Conservation (phyloP, 2,797 vertebrate genomes). For the Perodicticus potto region DNA sequence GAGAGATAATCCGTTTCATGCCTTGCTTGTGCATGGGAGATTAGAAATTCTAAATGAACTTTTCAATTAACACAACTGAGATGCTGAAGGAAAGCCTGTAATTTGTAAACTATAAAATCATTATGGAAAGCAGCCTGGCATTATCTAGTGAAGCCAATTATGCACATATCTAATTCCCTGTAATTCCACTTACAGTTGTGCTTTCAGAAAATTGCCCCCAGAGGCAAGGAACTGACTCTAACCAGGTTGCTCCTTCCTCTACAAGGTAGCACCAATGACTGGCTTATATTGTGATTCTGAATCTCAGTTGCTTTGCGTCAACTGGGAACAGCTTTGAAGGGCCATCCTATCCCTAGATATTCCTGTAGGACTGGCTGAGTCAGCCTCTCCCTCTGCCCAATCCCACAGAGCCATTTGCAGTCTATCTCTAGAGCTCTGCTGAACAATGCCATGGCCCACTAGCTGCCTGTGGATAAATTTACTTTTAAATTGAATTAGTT, state of each 20-base stretch:
- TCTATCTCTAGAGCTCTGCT: not conserved
- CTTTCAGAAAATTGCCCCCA: not conserved
- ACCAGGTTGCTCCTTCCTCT: not conserved
- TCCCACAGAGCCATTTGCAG: not conserved
- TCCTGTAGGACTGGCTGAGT: not conserved
- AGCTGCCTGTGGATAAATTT: not conserved
- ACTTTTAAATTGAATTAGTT: not conserved
- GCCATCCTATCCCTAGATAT: not conserved
- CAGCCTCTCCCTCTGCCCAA: not conserved
- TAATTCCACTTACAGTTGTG: not conserved
- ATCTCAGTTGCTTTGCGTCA: not conserved
- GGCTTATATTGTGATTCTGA: not conserved
- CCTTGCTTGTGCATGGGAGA: not conserved
- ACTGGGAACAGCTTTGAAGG: not conserved
- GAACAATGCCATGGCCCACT: too few relatives aligned
- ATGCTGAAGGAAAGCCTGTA: not conserved
- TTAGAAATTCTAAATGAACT: not conserved
- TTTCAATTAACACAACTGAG: not conserved
- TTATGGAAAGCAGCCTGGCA: not conserved
- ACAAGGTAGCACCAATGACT: not conserved
- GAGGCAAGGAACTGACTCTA: not conserved
- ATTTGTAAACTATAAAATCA: not conserved
- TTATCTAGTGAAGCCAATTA: not conserved
- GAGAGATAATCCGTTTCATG: not conserved
- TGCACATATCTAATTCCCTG: not conserved